Evolutionary conservation across 2,888 invertebrate species (phyloP).

Genomic region (Amphimallon solstitiale): DNA sequence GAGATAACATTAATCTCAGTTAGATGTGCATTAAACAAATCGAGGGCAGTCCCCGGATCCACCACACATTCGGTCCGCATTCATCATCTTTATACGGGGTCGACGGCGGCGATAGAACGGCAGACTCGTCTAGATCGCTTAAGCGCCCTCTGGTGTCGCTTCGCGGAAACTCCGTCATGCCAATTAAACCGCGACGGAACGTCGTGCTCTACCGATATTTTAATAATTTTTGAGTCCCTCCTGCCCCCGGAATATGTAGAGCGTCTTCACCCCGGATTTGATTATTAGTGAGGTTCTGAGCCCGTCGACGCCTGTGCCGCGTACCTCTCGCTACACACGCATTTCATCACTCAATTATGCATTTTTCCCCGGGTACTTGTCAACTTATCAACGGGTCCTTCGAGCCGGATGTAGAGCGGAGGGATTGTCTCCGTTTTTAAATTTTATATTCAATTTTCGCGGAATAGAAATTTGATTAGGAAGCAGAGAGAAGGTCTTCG

Average conservation of each 20-base stretch:
- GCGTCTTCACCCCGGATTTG: constrained; percentile 5
- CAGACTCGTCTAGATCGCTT: not conserved
- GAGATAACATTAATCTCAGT: constrained; percentile 59
- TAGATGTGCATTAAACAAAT: constrained; percentile 62
- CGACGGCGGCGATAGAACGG: no score
- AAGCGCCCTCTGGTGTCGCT: constrained; percentile 21
- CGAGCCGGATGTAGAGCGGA: not conserved
- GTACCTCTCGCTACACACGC: constrained; percentile 1
- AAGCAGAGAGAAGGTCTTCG: constrained; percentile 4
- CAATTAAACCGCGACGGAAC: constrained; percentile 36
- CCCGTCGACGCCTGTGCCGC: not conserved
- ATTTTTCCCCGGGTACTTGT: constrained; percentile 59
- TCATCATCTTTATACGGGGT: constrained; percentile 45
- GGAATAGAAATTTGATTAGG: constrained; percentile 60
- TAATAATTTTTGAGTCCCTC: constrained; percentile 14
- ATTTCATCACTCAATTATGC: constrained; percentile 60
- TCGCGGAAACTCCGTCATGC: constrained; percentile 45
- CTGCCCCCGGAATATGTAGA: not conserved
- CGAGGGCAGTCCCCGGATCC: constrained; percentile 51
- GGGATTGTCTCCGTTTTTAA: constrained; percentile 44
- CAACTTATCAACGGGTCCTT: constrained; percentile 52
- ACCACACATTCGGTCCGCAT: constrained; percentile 48
- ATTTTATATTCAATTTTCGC: constrained; percentile 63
- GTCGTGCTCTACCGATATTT: constrained; percentile 32
- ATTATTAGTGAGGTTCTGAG: constrained; percentile 2